phyloP scores from a whole-genome alignment of 2,113 vertebrate species.

The Mastomys coucha region DNA sequence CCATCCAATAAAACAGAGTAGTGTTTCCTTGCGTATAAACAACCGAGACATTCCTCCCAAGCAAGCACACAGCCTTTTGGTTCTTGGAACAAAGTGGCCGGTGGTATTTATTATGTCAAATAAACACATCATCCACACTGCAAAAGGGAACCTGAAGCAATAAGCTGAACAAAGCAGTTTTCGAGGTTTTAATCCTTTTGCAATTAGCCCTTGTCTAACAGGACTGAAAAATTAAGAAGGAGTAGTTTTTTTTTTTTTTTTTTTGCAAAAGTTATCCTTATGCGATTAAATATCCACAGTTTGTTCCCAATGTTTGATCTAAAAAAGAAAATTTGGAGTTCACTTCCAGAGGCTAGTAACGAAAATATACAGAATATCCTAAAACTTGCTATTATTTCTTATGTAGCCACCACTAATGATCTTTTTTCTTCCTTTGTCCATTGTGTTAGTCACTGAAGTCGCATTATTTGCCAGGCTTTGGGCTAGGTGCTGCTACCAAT shows the following conservation, averaged over 20 bases:
- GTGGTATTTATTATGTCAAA: conserved; percentile 80
- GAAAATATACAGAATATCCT: conserved; percentile 69
- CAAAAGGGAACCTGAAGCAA: conserved; percentile 74
- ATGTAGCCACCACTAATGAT: conserved; percentile 1
- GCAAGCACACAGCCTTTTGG: conserved; percentile 63
- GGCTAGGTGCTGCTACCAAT: neutral
- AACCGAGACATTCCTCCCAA: conserved; percentile 70
- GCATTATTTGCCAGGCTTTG: neutral
- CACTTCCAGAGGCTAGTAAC: conserved; percentile 34
- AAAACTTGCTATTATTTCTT: conserved; percentile 55
- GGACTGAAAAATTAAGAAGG: conserved; percentile 47
- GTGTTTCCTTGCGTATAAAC: conserved; percentile 76
- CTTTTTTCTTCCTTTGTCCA: neutral
- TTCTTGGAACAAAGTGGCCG: conserved; percentile 75
- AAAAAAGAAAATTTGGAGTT: neutral
- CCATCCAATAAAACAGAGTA: conserved; percentile 70
- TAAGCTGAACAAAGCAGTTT: conserved; percentile 77
- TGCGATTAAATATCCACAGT: conserved; percentile 22
- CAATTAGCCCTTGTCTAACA: conserved; percentile 64
- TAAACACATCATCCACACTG: conserved; percentile 79
- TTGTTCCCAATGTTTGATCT: neutral
- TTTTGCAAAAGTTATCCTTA: neutral
- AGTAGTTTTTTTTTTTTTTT: conserved; percentile 55
- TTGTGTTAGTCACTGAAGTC: neutral
- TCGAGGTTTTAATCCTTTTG: conserved; percentile 61